These are phyloP conservation scores for Amblyornis subalaris DNA, from an alignment of 2,113 vertebrate species.

Conservation along the genomic window DNA sequence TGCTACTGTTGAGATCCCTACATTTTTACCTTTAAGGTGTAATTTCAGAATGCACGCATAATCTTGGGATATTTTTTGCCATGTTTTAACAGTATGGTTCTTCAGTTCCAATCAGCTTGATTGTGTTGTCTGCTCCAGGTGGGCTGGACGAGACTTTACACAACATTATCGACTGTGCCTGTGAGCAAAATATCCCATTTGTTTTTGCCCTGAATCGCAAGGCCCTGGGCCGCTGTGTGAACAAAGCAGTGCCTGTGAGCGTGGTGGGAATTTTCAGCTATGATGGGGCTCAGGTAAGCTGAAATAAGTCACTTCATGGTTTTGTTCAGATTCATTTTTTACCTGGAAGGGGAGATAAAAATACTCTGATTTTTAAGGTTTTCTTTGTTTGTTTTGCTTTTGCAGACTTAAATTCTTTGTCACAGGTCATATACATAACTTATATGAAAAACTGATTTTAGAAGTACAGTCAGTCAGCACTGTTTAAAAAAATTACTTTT, in stretches of 20 bases:
- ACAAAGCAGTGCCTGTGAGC: conserved; percentile 94
- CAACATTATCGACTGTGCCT: conserved; percentile 87
- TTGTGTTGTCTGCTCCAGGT: conserved; percentile 65
- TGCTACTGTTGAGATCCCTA: rapidly evolving
- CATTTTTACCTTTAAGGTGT: not conserved
- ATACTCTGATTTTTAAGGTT: not conserved
- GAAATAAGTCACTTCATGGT: not conserved
- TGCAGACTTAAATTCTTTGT: not conserved
- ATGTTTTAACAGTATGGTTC: not conserved
- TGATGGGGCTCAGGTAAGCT: conserved; percentile 91
- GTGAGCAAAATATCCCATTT: conserved; percentile 89
- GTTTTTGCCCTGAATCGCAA: conserved; percentile 94
- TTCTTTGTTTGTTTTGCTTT: not conserved
- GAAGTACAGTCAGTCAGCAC: not conserved
- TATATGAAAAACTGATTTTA: not conserved
- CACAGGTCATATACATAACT: not conserved
- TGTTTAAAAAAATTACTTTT: not conserved
- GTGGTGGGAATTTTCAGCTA: conserved; percentile 98
- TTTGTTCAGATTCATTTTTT: not conserved
- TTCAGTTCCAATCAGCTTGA: not conserved
- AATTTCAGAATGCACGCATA: not conserved
- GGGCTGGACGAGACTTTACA: conserved; percentile 94
- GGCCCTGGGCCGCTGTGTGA: conserved; percentile 90
- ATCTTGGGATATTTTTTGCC: not conserved
- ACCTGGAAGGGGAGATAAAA: not conserved